These are phyloP conservation scores for Ischnus inquisitorius DNA, from an alignment of 2,888 invertebrate species.

Conservation along the genomic window DNA sequence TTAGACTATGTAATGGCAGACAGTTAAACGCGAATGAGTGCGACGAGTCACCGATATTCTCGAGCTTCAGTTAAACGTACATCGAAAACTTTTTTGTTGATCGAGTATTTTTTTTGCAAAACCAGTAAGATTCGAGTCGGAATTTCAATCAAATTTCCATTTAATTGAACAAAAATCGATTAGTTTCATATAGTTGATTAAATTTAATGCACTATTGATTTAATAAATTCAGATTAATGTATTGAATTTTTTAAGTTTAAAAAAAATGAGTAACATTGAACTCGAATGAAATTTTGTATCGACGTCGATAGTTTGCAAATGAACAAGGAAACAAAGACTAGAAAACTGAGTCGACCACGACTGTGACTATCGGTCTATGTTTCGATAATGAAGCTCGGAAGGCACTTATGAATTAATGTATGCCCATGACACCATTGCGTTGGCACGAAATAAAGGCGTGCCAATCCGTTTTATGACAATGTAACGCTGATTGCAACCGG, in stretches of 20 bases:
- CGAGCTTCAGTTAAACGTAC: slow-evolving; percentile 10
- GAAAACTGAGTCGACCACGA: not conserved
- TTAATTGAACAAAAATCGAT: not conserved
- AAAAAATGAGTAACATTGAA: no score
- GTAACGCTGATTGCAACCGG: slow-evolving; percentile 43
- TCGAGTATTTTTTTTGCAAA: not conserved
- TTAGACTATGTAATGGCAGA: slow-evolving; percentile 78
- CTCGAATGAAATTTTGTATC: no score
- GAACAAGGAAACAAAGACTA: no score
- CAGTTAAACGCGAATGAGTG: slow-evolving; percentile 71
- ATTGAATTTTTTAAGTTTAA: no score
- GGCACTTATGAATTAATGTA: slow-evolving; percentile 12
- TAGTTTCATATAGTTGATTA: no score
- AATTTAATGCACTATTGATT: no score
- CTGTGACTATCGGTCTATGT: not conserved
- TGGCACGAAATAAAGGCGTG: slow-evolving; percentile 16
- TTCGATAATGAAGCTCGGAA: not conserved
- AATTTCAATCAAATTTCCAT: not conserved
- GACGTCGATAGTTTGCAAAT: no score
- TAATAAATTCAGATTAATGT: no score
- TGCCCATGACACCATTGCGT: slow-evolving; percentile 20
- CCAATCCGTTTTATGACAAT: slow-evolving; percentile 8
- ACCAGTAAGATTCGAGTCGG: not conserved
- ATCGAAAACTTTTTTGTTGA: not conserved
- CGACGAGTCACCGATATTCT: not conserved